Evolutionary conservation across 2,888 invertebrate species (phyloP).

Genomic region (Cybosia mesomella): DNA sequence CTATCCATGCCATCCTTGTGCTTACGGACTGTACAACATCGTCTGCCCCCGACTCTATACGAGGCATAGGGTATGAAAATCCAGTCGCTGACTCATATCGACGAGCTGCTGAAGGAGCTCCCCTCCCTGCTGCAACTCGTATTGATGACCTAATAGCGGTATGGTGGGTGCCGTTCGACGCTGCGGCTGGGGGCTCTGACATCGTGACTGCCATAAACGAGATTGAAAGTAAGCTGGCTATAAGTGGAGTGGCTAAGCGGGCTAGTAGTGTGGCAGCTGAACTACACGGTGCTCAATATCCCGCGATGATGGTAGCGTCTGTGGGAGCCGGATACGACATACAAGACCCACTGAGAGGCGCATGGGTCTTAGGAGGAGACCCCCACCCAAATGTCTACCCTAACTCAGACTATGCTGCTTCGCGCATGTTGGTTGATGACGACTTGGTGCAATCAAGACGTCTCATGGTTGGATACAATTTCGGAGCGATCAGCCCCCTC

Average conservation of each 20-base stretch:
- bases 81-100: neutral
- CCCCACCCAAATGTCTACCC: neutral
- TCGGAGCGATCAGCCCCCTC: neutral
- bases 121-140: neutral
- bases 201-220: neutral
- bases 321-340: neutral
- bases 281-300: neutral
- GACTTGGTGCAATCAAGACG: neutral
- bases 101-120: neutral
- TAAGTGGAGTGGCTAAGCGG: no score
- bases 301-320: neutral
- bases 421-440: neutral
- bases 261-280: no score
- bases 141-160: neutral
- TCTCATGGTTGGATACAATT: conserved; percentile 3
- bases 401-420: neutral
- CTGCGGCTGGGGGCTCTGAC: neutral
- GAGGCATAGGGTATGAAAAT: neutral
- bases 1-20: neutral
- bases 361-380: neutral
- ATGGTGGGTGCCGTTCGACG: neutral
- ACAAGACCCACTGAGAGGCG: neutral
- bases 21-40: conserved; percentile 1
- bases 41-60: conserved; percentile 1
- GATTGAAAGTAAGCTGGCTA: no score